These are phyloP conservation scores for Xestia c-nigrum DNA, from an alignment of 2,888 invertebrate genomes.

Conservation along the genomic window DNA sequence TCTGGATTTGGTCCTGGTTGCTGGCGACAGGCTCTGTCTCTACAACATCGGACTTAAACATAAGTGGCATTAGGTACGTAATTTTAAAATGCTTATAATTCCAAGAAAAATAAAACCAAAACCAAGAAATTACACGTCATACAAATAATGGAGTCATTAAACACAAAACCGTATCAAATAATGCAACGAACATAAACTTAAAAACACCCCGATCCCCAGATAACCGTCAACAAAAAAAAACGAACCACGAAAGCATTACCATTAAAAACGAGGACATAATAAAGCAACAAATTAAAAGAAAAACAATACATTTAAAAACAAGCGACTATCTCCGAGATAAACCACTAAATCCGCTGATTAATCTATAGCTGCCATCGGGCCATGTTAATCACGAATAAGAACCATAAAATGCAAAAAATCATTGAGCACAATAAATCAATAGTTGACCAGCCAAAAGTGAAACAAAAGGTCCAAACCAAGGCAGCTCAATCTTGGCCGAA, in stretches of 20 bases:
- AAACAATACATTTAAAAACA: constrained; percentile 59
- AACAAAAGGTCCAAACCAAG: constrained; percentile 79
- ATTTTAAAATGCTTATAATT: too few relatives aligned
- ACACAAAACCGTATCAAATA: constrained; percentile 37
- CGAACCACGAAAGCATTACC: constrained; percentile 53
- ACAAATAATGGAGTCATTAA: constrained; percentile 49
- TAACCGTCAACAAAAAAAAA: constrained; percentile 43
- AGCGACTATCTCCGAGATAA: constrained; percentile 57
- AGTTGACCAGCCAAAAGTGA: constrained; percentile 68
- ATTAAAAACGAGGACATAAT: constrained; percentile 63
- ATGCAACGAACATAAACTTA: constrained; percentile 42
- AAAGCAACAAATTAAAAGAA: constrained; percentile 65
- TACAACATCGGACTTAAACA: too few relatives aligned
- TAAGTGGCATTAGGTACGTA: too few relatives aligned
- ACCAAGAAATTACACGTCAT: background rate
- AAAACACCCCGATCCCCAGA: constrained; percentile 47
- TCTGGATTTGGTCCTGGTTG: too few relatives aligned
- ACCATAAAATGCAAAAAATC: constrained; percentile 75
- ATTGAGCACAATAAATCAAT: constrained; percentile 77
- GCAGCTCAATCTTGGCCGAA: constrained; percentile 88
- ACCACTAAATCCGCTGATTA: constrained; percentile 65
- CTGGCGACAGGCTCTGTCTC: too few relatives aligned
- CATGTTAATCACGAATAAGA: constrained; percentile 64
- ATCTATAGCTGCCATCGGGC: constrained; percentile 64
- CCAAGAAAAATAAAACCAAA: background rate